Evolutionary conservation across 2,113 vertebrate species (phyloP).

Genomic region (Trachemys scripta): DNA sequence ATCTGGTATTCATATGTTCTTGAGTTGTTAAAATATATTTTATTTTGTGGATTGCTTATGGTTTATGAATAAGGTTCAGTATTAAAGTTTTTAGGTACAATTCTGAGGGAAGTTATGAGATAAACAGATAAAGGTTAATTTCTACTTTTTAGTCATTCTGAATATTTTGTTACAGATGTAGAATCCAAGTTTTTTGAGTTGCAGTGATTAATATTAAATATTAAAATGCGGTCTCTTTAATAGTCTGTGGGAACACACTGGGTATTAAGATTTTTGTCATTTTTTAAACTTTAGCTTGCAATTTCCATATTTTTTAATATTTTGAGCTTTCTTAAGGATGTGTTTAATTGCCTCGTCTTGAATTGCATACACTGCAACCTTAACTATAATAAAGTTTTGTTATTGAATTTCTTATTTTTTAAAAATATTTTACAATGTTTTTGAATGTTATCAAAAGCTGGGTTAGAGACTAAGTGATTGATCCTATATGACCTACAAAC

Average conservation of each 20-base stretch:
- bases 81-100: background rate
- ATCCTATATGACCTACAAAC: background rate
- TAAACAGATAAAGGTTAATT: background rate
- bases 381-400: background rate
- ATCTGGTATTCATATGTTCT: background rate
- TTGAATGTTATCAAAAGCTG: background rate
- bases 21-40: background rate
- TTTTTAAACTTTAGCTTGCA: background rate
- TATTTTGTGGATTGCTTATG: background rate
- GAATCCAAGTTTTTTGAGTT: background rate
- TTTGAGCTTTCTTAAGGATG: background rate
- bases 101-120: background rate
- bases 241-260: background rate
- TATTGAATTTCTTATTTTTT: background rate
- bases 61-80: background rate
- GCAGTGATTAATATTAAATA: background rate
- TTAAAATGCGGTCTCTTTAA: too few relatives aligned
- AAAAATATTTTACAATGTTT: background rate
- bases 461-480: background rate
- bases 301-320: background rate
- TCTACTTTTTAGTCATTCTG: background rate
- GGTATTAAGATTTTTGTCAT: background rate
- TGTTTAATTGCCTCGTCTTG: background rate
- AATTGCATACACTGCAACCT: background rate
- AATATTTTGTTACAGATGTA: background rate